Percentiles rank a stretch among this genome's conserved stretches.
These are phyloP conservation scores for Hemistola chrysoprasaria DNA, from an alignment of 2,888 invertebrate species.

Conservation along the genomic window DNA sequence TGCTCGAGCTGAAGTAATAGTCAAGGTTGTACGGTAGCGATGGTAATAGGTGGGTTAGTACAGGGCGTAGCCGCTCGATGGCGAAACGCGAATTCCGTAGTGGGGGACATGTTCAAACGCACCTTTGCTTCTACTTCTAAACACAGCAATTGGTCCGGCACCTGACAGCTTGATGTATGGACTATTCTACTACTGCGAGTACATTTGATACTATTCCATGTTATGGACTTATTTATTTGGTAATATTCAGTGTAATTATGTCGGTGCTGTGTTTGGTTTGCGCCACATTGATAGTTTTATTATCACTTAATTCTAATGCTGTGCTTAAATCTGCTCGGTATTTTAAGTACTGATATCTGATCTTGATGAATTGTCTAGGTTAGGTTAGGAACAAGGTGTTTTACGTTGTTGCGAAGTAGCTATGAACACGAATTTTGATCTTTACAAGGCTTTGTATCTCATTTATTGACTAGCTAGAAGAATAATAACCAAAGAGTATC, in stretches of 20 bases:
- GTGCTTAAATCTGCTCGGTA: conserved; percentile 2
- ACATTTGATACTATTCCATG: conserved; percentile 15
- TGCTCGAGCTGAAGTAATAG: conserved; percentile 66
- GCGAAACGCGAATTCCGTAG: conserved; percentile 67
- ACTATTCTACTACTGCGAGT: conserved; percentile 38
- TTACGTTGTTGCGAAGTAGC: too few relatives aligned
- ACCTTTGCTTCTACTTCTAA: conserved; percentile 45
- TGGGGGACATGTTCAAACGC: conserved; percentile 64
- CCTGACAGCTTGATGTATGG: conserved; percentile 75
- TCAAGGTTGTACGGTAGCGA: conserved; percentile 78
- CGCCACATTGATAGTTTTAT: conserved; percentile 29
- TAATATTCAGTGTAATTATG: conserved; percentile 39
- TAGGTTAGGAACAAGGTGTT: too few relatives aligned
- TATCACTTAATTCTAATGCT: conserved; percentile 25
- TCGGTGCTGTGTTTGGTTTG: conserved; percentile 33
- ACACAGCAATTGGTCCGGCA: conserved; percentile 73
- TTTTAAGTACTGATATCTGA: background rate
- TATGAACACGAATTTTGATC: too few relatives aligned
- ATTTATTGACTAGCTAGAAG: too few relatives aligned
- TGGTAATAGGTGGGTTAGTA: conserved; percentile 63
- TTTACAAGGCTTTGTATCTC: too few relatives aligned
- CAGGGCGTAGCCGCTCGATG: conserved; percentile 62
- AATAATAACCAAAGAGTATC: too few relatives aligned
- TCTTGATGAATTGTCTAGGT: too few relatives aligned
- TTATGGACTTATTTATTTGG: conserved; percentile 31